Conservation (phyloP, 2,888 invertebrate genomes). For the Autographa gamma region DNA sequence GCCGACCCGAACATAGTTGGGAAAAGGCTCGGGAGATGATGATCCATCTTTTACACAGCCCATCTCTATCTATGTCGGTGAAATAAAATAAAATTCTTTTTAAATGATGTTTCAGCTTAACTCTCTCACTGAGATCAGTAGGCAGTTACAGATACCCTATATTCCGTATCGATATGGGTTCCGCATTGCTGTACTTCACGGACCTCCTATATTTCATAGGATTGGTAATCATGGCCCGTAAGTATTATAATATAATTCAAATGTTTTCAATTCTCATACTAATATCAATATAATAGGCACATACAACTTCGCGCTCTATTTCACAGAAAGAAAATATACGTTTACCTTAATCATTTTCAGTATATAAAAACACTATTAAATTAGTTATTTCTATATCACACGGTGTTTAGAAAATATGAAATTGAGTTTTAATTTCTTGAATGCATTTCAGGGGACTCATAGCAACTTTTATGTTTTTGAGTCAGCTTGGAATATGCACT, state of each 20-base stretch:
- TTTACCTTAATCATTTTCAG: too few relatives aligned
- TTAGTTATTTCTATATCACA: too few relatives aligned
- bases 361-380: too few relatives aligned
- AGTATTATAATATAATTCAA: constrained; percentile 49
- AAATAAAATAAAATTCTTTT: not conserved
- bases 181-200: constrained; percentile 72
- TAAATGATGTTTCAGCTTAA: constrained; percentile 65
- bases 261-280: not conserved
- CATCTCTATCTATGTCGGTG: too few relatives aligned
- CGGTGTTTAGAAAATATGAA: not conserved
- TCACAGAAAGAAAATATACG: too few relatives aligned
- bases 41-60: too few relatives aligned
- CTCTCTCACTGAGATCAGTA: constrained; percentile 71
- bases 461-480: constrained; percentile 73
- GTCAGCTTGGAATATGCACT: constrained; percentile 76
- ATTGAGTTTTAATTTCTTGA: not conserved
- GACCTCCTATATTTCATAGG: constrained; percentile 63
- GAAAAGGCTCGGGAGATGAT: too few relatives aligned
- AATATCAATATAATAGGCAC: not conserved
- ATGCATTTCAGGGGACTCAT: constrained; percentile 68
- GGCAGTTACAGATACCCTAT: constrained; percentile 69
- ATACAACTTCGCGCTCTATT: too few relatives aligned
- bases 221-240: constrained; percentile 73
- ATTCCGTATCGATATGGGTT: constrained; percentile 78
- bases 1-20: too few relatives aligned